phyloP scores from a whole-genome alignment of 1,140 invertebrate genomes.

The Oreohelix idahoensis region DNA sequence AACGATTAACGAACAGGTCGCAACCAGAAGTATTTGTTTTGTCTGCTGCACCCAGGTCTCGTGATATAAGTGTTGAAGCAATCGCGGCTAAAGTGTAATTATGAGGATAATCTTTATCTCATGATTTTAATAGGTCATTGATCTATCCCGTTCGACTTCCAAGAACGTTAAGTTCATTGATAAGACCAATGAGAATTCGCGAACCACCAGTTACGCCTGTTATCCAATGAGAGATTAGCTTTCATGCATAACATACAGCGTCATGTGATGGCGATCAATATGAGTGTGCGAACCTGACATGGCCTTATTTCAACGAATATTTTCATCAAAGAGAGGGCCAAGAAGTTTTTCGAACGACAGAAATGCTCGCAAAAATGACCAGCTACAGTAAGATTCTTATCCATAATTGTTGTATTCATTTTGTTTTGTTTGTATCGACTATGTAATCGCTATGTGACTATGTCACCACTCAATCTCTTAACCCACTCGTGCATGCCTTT shows the following conservation, averaged over 20 bases:
- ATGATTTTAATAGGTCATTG: not conserved
- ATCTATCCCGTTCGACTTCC: not conserved
- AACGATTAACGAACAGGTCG: too few relatives aligned
- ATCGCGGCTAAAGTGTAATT: too few relatives aligned
- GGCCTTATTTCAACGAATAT: constrained; percentile 29
- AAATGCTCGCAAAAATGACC: not conserved
- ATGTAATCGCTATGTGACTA: not conserved
- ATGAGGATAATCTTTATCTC: not conserved
- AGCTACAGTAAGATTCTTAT: not conserved
- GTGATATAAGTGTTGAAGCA: too few relatives aligned
- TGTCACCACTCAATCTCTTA: not conserved
- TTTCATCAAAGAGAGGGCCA: not conserved
- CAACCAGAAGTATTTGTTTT: too few relatives aligned
- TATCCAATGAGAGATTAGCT: constrained; percentile 1
- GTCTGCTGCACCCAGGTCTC: too few relatives aligned
- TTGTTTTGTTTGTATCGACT: too few relatives aligned
- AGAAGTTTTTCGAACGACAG: constrained; percentile 3
- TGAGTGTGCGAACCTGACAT: not conserved
- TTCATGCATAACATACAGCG: constrained; percentile 6
- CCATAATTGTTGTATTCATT: not conserved
- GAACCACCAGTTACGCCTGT: not conserved
- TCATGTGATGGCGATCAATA: constrained; percentile 35
- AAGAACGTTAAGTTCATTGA: not conserved
- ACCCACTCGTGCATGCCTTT: not conserved
- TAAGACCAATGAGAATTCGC: not conserved